phyloP scores from a whole-genome alignment of 2,113 vertebrate species.

The Phaethornis superciliosus region DNA sequence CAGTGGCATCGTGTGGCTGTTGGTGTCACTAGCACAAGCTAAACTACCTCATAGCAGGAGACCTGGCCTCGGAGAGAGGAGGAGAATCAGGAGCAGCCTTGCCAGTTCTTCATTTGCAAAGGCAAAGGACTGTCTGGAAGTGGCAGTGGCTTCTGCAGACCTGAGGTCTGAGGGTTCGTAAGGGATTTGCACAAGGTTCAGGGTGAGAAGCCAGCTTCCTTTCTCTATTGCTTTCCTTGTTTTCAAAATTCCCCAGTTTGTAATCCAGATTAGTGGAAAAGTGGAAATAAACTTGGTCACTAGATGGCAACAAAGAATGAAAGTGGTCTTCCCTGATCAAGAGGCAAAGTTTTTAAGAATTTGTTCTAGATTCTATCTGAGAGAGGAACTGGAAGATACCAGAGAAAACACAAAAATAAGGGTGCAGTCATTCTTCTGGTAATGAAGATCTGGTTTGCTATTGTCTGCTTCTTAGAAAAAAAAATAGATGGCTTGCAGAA shows the following conservation, averaged over 20 bases:
- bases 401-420: not conserved
- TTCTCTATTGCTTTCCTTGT: not conserved
- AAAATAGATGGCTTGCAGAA: not conserved
- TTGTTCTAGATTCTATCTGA: not conserved
- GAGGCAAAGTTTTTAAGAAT: accelerated
- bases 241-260: not conserved
- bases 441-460: not conserved
- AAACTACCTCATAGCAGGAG: accelerated
- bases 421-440: not conserved
- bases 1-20: not conserved
- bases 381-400: no score
- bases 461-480: not conserved
- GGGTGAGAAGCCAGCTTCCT: not conserved
- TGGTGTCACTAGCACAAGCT: not conserved
- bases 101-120: not conserved
- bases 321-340: accelerated
- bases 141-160: not conserved
- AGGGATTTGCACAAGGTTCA: accelerated
- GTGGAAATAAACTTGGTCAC: not conserved
- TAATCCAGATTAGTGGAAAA: not conserved
- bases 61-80: accelerated
- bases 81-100: not conserved
- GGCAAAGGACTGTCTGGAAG: not conserved
- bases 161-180: accelerated
- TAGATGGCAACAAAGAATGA: constrained; percentile 24